Conservation (phyloP, 2,113 vertebrate genomes). For the Scortum barcoo region DNA sequence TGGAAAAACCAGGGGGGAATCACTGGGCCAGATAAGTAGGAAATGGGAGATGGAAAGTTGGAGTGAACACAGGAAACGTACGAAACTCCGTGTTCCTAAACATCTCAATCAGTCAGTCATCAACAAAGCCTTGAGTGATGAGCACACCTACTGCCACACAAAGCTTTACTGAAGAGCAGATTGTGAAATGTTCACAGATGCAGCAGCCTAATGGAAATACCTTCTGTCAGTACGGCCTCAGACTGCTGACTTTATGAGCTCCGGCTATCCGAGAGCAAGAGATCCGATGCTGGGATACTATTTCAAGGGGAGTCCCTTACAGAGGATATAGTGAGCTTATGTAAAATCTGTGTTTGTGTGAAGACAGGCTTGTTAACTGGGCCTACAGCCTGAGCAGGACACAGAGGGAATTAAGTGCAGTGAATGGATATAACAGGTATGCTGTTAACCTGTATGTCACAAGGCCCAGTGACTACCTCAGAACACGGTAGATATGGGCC, state of each 20-base stretch:
- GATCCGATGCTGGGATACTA: constrained; percentile 5
- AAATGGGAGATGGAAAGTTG: constrained; percentile 53
- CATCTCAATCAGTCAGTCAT: constrained; percentile 56
- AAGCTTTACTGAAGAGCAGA: constrained; percentile 3
- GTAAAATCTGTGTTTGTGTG: constrained; percentile 42
- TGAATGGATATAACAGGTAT: constrained; percentile 60
- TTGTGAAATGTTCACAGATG: constrained; percentile 44
- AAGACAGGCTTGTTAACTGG: constrained; percentile 52
- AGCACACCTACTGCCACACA: constrained; percentile 29
- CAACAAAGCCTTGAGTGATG: constrained; percentile 45
- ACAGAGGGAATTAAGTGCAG: constrained; percentile 36
- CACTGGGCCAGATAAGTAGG: constrained; percentile 38
- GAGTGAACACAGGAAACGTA: constrained; percentile 48
- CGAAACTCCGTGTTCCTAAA: constrained; percentile 45
- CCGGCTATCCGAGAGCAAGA: constrained; percentile 7
- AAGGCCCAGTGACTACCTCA: constrained; percentile 28
- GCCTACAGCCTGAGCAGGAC: constrained; percentile 13
- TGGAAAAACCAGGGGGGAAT: constrained; percentile 30
- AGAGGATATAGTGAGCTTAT: constrained; percentile 27
- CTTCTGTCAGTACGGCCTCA: constrained; percentile 30
- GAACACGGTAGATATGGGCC: constrained; percentile 13
- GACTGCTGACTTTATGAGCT: constrained; percentile 21
- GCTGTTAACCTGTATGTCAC: constrained; percentile 16
- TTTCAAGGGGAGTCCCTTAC: constrained; percentile 39
- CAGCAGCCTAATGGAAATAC: constrained; percentile 47